Percentiles rank a stretch among this genome's conserved stretches.
phyloP scores from a whole-genome alignment of 2,888 invertebrate genomes.

The Agonopterix arenella region DNA sequence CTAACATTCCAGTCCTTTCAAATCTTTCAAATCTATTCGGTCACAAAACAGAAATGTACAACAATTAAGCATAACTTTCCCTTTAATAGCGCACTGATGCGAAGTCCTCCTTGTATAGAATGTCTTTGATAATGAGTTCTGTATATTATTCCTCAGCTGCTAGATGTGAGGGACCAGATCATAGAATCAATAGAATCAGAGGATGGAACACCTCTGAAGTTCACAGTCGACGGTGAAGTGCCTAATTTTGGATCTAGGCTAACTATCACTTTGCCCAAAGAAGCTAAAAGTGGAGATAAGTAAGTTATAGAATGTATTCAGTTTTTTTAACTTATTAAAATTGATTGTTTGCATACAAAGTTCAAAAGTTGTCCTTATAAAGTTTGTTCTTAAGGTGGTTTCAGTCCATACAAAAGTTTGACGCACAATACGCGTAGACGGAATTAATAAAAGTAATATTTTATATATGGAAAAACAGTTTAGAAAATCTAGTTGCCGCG shows the following conservation, averaged over 20 bases:
- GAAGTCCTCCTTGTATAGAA: no score
- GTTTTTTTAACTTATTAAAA: not conserved
- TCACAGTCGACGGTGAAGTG: slow-evolving; percentile 76
- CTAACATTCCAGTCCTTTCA: no score
- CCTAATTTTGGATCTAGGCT: slow-evolving; percentile 87
- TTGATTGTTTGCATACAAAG: slow-evolving; percentile 8
- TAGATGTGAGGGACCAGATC: slow-evolving; percentile 85
- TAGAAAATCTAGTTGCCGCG: no score
- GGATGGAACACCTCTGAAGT: slow-evolving; percentile 75
- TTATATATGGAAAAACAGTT: no score
- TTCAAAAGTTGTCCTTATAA: slow-evolving; percentile 10
- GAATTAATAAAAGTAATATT: no score
- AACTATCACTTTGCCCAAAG: slow-evolving; percentile 80
- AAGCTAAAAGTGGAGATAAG: slow-evolving; percentile 49
- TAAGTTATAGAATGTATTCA: slow-evolving; percentile 35
- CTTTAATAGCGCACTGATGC: no score
- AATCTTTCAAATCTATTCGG: no score
- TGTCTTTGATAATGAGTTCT: no score
- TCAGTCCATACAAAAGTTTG: no score
- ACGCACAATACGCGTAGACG: no score
- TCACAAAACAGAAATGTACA: no score
- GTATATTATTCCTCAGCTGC: slow-evolving; percentile 71
- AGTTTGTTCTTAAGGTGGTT: not conserved
- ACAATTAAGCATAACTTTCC: no score
- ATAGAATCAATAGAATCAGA: slow-evolving; percentile 79